A percentile compares a stretch with the other conserved stretches of the same genome.
Evolutionary conservation across 2,113 vertebrate genomes (phyloP).

Genomic region (Genyomyrus donnyi): DNA sequence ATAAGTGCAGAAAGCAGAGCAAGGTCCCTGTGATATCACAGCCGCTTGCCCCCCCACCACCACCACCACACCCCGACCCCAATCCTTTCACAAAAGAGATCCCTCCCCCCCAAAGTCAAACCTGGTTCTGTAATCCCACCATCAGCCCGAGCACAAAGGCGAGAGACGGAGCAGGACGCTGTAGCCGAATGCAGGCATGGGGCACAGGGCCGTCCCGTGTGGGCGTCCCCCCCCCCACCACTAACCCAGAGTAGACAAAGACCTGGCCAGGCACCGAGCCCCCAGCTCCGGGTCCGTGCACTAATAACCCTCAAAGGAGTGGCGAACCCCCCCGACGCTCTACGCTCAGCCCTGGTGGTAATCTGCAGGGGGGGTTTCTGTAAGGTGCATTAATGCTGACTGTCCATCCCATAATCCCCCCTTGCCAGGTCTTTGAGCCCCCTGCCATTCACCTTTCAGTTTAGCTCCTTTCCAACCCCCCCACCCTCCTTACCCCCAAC

Average conservation of each 20-base stretch:
- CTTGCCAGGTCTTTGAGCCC: slow-evolving; percentile 73
- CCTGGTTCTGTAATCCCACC: slow-evolving; percentile 38
- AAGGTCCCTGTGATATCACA: background rate
- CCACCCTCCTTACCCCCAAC: slow-evolving; percentile 68
- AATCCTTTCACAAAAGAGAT: slow-evolving; percentile 10
- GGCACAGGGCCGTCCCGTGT: background rate
- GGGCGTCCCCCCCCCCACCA: slow-evolving; percentile 35
- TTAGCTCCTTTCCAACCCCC: slow-evolving; percentile 47
- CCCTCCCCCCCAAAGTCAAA: slow-evolving; percentile 29
- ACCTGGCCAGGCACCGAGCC: background rate
- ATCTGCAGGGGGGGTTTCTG: slow-evolving; percentile 61
- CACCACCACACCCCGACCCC: slow-evolving; percentile 8
- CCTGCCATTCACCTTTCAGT: slow-evolving; percentile 59
- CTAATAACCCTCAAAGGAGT: background rate
- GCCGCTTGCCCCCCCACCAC: slow-evolving; percentile 16
- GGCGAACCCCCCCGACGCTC: slow-evolving; percentile 61
- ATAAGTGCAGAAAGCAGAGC: slow-evolving; percentile 29
- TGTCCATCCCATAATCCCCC: slow-evolving; percentile 81
- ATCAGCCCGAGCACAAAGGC: slow-evolving; percentile 33
- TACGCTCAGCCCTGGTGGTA: slow-evolving; percentile 26
- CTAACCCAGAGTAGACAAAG: background rate
- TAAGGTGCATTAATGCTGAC: slow-evolving; percentile 85
- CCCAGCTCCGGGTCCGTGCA: background rate
- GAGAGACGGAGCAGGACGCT: background rate
- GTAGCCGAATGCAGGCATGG: background rate